Base-by-base conservation (phyloP, 2,113 vertebrate genomes). In the Scomber colias region DNA sequence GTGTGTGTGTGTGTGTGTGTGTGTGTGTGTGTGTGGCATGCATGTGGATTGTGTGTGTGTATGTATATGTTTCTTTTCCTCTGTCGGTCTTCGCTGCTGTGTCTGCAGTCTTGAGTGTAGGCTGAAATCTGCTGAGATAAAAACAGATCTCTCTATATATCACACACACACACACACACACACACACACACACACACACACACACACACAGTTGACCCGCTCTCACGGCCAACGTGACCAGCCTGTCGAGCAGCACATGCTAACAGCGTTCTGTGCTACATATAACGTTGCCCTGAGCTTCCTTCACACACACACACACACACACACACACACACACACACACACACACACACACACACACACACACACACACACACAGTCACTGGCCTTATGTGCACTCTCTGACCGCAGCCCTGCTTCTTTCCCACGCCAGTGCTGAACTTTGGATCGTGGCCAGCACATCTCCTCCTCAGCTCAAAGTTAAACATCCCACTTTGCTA, bases 391-490 rank as follows among this genome's bases (percentile, higher is more conserved):
- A 44, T 85, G 79, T 92, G 71, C 87, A 79, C 81, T 75, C 55
- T 50, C 40, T 85, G 87, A 90, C 90, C 88, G 16, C 49, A 30
- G 60, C 53, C 76, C 74, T 65, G 71, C 68, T 77, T 14, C 79
- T 83, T 95, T 95, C 95, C 94, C 94, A 95, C 90, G 89, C 75
- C 89, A 88, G 85, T 11, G 50, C 81, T 92, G 91, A 87, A 75
- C 88, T 77, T 9, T 92, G 89, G 87, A 72, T 31, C 0, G 17
- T 0, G 4, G 79, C 92, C 87, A 91, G 88, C 40, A 79, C 79
- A 82, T 89, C 77, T 79, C 66, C 61, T 53, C 21, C 82, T 87
- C 77, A 4, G 71, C 78, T 71, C 46, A 48, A 60, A 84, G 71
- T 79, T 21, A 89, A 89, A 84, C 83, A 71, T 77, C 67, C 72